Evolutionary conservation across 1,140 invertebrate genomes (phyloP).

Genomic region (Agraylea sexmaculata): DNA sequence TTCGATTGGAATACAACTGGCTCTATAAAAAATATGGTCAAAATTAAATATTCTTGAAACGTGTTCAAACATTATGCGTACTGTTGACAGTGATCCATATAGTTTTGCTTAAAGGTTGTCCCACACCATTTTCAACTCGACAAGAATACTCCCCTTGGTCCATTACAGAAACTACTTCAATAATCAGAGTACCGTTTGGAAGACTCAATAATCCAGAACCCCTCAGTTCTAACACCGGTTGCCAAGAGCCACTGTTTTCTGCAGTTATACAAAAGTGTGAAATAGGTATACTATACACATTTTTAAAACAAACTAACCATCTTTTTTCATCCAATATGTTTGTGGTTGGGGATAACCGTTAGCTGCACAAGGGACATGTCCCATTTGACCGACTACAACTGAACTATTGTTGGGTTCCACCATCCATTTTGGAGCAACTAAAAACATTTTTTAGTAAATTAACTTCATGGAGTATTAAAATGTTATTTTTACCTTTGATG

Average conservation of each 20-base stretch:
- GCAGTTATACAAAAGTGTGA: too few species aligned
- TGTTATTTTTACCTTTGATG: constrained; percentile 51
- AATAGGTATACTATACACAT: not conserved
- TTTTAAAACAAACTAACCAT: constrained; percentile 30
- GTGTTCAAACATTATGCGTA: constrained; percentile 26
- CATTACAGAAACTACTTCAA: constrained; percentile 44
- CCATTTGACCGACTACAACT: constrained; percentile 49
- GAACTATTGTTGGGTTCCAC: constrained; percentile 54
- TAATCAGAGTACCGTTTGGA: constrained; percentile 48
- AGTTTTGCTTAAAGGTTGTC: constrained; percentile 53
- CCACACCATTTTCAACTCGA: constrained; percentile 65
- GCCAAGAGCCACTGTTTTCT: constrained; percentile 36
- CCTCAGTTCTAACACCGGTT: constrained; percentile 44
- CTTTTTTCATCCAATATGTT: constrained; percentile 53
- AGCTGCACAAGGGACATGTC: constrained; percentile 54
- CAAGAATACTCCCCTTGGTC: constrained; percentile 67
- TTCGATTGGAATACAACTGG: constrained; percentile 50
- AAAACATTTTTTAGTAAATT: constrained; percentile 10
- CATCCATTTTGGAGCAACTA: constrained; percentile 66
- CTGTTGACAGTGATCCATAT: constrained; percentile 57
- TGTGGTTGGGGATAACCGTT: constrained; percentile 54
- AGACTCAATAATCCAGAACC: constrained; percentile 44
- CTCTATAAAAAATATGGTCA: constrained; percentile 32
- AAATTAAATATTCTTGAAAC: too few species aligned
- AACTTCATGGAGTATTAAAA: constrained; percentile 2